Evolutionary conservation across 2,888 invertebrate species (phyloP), one percentile per base, ranked within the genome.

Genomic region (Eurois occulta): DNA sequence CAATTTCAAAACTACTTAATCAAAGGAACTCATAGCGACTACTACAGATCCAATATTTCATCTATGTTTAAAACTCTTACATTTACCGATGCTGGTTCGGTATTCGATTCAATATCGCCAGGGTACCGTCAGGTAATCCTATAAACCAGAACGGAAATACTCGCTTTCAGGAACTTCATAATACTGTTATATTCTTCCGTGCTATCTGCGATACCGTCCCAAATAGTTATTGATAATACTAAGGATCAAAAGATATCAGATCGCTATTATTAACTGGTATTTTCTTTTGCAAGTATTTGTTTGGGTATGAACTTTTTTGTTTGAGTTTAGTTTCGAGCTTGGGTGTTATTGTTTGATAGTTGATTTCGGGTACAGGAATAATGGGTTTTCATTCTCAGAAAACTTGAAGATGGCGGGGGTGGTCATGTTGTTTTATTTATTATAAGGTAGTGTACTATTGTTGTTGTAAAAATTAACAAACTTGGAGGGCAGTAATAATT

Each of bases 141-240:
- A 90, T 92, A 91, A 91, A 90, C 87, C 87, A 81, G 82, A 75
- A 81, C 85, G 86, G 87, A 89, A 89, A 88, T 83, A 86, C 84
- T 88, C 86, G 86, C 88, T 87, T 89, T 86, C 86, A 84, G 80
- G 81, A 92, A 89, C 88, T 91, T 91, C 86, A 89, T 90, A 90
- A 91, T 88, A 90, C 84, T 87, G 85, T 90, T 91, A 92, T 89
- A 89, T 84, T 88, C 81, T 82, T 75, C 83, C 71, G 72, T 77
- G 78, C 87, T 80, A 84, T 82, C 80, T 80, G 38, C 35, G 69
- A 75, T 85, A 77, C 75, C 68, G 67, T 65, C 76, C 77, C 67
- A 80, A 84, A 84, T 80, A 83, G 81, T 83, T 89, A 85, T 81
- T 85, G 87, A 79, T 88, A 89, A 81, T 78, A 74, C 73, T 76